Percentiles rank a stretch among this genome's conserved stretches.
Evolutionary conservation across 2,888 invertebrate species (phyloP).

Genomic region (Antitype chi): DNA sequence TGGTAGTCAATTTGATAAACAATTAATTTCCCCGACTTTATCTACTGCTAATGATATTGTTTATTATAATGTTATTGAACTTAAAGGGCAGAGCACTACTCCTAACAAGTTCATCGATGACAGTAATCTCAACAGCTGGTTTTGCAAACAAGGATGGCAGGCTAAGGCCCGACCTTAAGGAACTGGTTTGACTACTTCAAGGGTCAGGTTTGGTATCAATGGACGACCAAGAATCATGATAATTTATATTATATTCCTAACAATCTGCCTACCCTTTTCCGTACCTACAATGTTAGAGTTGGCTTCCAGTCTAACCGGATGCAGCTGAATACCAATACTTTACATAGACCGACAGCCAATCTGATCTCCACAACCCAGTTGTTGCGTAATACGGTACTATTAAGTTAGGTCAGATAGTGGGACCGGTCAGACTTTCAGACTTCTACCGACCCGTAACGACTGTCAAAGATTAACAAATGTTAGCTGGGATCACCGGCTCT

Average conservation of each 20-base stretch:
- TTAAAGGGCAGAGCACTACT: conserved; percentile 10
- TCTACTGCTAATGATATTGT: background rate
- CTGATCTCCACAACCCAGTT: too few relatives aligned
- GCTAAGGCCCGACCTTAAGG: conserved; percentile 38
- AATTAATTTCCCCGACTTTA: background rate
- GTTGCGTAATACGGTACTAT: too few relatives aligned
- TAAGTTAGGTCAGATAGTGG: too few relatives aligned
- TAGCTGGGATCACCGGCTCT: too few relatives aligned
- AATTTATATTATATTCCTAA: conserved; percentile 2
- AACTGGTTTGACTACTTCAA: conserved; percentile 48
- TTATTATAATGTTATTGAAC: conserved; percentile 18
- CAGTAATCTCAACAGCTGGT: conserved; percentile 13
- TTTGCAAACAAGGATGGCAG: conserved; percentile 28
- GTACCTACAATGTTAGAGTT: too few relatives aligned
- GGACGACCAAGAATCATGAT: conserved; percentile 26
- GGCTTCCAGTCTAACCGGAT: too few relatives aligned
- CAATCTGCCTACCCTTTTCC: too few relatives aligned
- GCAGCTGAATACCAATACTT: too few relatives aligned
- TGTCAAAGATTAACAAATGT: too few relatives aligned
- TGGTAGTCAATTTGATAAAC: background rate
- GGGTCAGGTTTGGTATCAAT: conserved; percentile 34
- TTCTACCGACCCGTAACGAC: too few relatives aligned
- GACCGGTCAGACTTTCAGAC: too few relatives aligned
- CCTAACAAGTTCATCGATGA: background rate
- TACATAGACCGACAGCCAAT: too few relatives aligned